Conservation (phyloP, 2,888 invertebrate genomes). For the Trypoxylon attenuatum region DNA sequence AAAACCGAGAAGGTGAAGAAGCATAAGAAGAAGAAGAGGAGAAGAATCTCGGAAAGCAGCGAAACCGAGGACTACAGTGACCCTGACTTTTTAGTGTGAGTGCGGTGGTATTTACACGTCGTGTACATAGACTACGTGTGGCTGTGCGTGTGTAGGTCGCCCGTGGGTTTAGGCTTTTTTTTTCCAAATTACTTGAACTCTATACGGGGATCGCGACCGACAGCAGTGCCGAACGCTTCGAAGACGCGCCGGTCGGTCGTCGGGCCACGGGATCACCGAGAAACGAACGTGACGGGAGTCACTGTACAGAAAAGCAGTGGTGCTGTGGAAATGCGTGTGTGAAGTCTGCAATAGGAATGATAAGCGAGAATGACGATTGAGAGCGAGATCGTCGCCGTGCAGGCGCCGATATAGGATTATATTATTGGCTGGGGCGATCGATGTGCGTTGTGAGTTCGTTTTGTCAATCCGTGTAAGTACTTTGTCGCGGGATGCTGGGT, state of each 20-base stretch:
- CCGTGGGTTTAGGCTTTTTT: slow-evolving; percentile 11
- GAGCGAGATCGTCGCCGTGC: slow-evolving; percentile 27
- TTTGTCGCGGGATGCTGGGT: slow-evolving; percentile 17
- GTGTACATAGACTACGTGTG: slow-evolving; percentile 51
- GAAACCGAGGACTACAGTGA: slow-evolving; percentile 83
- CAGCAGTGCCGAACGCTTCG: slow-evolving; percentile 58
- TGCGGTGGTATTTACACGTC: slow-evolving; percentile 48
- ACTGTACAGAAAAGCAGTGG: slow-evolving; percentile 33
- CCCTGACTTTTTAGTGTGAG: slow-evolving; percentile 75
- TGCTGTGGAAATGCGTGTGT: slow-evolving; percentile 36
- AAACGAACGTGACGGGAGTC: neutral
- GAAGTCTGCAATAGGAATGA: slow-evolving; percentile 27
- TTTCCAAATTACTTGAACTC: slow-evolving; percentile 11
- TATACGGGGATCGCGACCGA: slow-evolving; percentile 10
- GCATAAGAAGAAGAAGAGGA: slow-evolving; percentile 72
- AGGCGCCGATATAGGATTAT: slow-evolving; percentile 37
- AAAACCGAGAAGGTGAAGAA: slow-evolving; percentile 71
- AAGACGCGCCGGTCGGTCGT: slow-evolving; percentile 15
- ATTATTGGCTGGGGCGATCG: slow-evolving; percentile 39
- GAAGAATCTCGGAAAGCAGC: slow-evolving; percentile 72
- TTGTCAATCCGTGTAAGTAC: slow-evolving; percentile 25
- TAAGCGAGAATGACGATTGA: slow-evolving; percentile 33
- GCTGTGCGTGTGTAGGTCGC: slow-evolving; percentile 20
- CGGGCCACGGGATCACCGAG: neutral
- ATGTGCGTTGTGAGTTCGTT: slow-evolving; percentile 28